Evolutionary conservation across 2,113 vertebrate genomes (phyloP), one percentile per base, ranked within the genome.

Genomic region (Actinemys pallida): DNA sequence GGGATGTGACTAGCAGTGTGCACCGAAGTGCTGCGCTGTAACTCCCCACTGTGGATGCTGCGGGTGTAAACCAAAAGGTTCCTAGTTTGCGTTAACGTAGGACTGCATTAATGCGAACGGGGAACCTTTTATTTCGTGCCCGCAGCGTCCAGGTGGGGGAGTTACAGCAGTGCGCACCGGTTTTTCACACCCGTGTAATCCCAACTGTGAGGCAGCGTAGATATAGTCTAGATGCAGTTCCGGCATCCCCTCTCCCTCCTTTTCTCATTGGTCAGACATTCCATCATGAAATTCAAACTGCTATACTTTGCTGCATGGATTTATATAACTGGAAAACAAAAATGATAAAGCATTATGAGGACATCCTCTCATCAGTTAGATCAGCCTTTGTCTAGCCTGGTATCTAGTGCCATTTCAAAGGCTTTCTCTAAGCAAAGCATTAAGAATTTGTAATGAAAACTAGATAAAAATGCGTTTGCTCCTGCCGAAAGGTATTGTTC

Each of bases 271-370:
- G 87, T 62, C 39, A 59, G 17, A 29, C 24, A 27, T 45, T 78
- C 75, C 42, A 45, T 29, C 13, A 1, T 35, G 82, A 87, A 57
- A 50, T 0, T 3, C 20, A 78, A 75, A 81, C 79, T 83, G 65
- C 45, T 84, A 81, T 62, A 86, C 1, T 35, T 93, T 88, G 93
- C 91, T 0, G 5, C 24, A 84, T 0, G 4, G 0, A 86, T 76
- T 13, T 0, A 84, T 76, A 42, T 45, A 45, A 76, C 20, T 76
- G 75, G 42, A 45, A 27, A 76, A 76, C 39, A 76, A 76, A 42
- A 47, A 76, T 76, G 75, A 76, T 24, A 47, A 76, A 45, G 42
- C 75, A 27, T 24, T 14, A 22, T 24, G 42, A 76, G 22, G 42
- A 45, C 11, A 47, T 76, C 10, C 12, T 45, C 2, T 76, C 75